Percentiles rank a stretch among this genome's conserved stretches.
Conservation (phyloP, 2,797 vertebrate species). For the Taenioides sp. region DNA sequence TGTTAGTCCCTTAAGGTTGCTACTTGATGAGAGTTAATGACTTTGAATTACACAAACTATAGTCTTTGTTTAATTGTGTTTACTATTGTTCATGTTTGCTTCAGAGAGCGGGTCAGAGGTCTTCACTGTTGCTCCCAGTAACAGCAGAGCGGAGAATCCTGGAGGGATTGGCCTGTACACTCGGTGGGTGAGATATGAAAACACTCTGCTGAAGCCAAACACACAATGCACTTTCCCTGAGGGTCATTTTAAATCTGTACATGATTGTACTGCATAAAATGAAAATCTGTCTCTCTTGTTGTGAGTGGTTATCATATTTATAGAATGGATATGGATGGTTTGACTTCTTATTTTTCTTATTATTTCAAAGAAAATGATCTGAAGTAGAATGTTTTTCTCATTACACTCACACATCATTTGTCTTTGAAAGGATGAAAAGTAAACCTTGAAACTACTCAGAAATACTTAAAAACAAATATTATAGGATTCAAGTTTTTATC, state of each 20-base stretch:
- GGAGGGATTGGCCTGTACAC: conserved; percentile 16
- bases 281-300: background rate
- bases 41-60: conserved; percentile 2
- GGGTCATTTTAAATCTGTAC: background rate
- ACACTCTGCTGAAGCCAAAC: conserved; percentile 6
- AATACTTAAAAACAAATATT: too few species aligned
- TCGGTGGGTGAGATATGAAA: conserved; percentile 46
- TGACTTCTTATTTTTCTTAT: too few species aligned
- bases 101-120: conserved; percentile 25
- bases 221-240: conserved; percentile 8
- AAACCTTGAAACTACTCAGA: too few species aligned
- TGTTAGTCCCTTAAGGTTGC: background rate
- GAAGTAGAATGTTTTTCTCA: too few species aligned
- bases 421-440: too few species aligned
- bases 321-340: too few species aligned
- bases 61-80: conserved; percentile 8
- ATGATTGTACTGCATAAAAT: background rate
- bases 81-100: conserved; percentile 15
- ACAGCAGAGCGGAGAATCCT: conserved; percentile 23
- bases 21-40: conserved; percentile 1
- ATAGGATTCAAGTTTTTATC: too few species aligned
- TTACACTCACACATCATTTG: too few species aligned
- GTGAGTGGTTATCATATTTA: too few species aligned
- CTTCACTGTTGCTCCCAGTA: conserved; percentile 8
- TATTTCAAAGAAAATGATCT: too few species aligned